Evolutionary conservation across 2,888 invertebrate genomes (phyloP).

Genomic region (Xestia rhomboidea): DNA sequence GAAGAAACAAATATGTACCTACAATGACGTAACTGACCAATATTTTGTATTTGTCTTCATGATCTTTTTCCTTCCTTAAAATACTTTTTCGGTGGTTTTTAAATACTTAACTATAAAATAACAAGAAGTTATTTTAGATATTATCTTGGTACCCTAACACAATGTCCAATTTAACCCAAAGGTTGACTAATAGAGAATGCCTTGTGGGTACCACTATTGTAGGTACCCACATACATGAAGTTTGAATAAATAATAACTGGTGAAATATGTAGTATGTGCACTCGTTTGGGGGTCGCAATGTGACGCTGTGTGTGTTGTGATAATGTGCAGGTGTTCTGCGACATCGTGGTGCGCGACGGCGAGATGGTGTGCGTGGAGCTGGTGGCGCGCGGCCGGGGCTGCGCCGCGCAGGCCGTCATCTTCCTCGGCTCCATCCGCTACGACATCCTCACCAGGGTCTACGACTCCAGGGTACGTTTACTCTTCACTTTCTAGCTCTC

Average conservation of each 20-base stretch:
- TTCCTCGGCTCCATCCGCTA: constrained; percentile 99
- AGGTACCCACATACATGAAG: too few species aligned
- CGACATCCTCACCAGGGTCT: constrained; percentile 98
- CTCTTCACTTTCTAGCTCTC: not conserved
- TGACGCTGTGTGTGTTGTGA: not conserved
- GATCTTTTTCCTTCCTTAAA: not conserved
- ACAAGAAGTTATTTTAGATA: too few species aligned
- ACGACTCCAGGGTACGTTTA: constrained; percentile 96
- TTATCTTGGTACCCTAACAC: too few species aligned
- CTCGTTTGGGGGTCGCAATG: not conserved
- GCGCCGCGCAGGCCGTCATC: constrained; percentile 96
- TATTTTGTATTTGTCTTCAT: not conserved
- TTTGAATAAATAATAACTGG: not conserved
- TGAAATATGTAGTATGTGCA: not conserved
- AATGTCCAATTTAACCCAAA: too few species aligned
- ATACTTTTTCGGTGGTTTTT: not conserved
- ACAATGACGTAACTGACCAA: not conserved
- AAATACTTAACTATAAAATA: too few species aligned
- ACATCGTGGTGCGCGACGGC: constrained; percentile 98
- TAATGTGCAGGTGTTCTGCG: constrained; percentile 94
- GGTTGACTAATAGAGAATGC: too few species aligned
- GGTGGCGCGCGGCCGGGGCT: constrained; percentile 97
- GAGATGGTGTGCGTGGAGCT: constrained; percentile 99
- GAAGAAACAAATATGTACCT: not conserved
- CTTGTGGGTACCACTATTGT: too few species aligned